Percentiles rank a stretch among this genome's conserved stretches.
Conservation (phyloP, 2,797 vertebrate genomes). For the Lacerta viridis region DNA sequence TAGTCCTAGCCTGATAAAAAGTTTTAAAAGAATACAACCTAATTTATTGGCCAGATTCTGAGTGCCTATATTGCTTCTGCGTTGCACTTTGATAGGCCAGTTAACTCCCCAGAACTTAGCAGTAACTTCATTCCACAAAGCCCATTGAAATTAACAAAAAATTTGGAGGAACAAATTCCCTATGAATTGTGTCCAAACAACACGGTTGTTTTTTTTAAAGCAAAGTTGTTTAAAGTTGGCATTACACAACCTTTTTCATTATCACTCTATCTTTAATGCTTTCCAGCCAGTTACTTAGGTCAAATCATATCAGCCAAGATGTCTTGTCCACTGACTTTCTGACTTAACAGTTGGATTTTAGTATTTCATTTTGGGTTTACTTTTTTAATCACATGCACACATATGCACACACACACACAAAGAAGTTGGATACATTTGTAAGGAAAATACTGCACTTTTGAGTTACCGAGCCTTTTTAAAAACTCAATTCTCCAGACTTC, state of each 20-base stretch:
- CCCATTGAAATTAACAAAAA: neutral
- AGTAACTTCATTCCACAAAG: neutral
- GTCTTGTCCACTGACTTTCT: conserved; percentile 37
- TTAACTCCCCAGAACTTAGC: neutral
- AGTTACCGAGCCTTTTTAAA: conserved; percentile 62
- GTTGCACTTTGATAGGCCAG: conserved; percentile 25
- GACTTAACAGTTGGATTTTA: conserved; percentile 37
- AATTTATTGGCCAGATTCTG: neutral
- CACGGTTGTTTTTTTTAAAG: conserved; percentile 37
- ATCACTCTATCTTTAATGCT: conserved; percentile 22
- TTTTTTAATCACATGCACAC: conserved; percentile 45
- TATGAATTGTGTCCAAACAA: neutral
- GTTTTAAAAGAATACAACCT: neutral
- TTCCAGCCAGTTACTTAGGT: conserved; percentile 47
- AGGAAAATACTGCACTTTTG: conserved; percentile 76
- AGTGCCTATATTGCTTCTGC: neutral
- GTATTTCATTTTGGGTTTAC: conserved; percentile 25
- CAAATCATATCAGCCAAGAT: conserved; percentile 32
- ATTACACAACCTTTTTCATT: conserved; percentile 36
- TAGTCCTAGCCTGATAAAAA: neutral
- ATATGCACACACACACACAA: neutral
- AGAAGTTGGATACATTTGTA: conserved; percentile 66
- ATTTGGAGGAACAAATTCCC: neutral
- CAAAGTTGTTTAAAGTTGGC: conserved; percentile 10
- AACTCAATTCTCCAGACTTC: conserved; percentile 58